These are phyloP conservation scores for Plagodis pulveraria DNA, from an alignment of 2,888 invertebrate genomes.

Conservation along the genomic window DNA sequence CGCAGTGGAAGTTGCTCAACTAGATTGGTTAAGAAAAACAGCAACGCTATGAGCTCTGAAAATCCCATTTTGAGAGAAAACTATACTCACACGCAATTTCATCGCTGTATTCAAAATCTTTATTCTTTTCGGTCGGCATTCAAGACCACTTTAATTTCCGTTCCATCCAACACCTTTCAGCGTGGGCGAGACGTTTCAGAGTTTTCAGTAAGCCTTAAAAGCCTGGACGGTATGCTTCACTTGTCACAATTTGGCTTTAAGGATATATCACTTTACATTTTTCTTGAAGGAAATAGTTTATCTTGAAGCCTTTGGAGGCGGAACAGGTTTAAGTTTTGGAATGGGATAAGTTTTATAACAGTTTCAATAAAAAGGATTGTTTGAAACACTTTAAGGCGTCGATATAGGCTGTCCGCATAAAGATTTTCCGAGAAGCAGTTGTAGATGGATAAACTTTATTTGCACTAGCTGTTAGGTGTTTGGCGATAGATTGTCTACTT, in stretches of 20 bases:
- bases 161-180: conserved; percentile 21
- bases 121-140: conserved; percentile 23
- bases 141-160: conserved; percentile 56
- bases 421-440: background rate
- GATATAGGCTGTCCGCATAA: background rate
- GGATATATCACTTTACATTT: conserved; percentile 25
- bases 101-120: conserved; percentile 12
- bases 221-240: conserved; percentile 28
- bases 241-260: conserved; percentile 30
- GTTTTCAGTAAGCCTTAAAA: conserved; percentile 21
- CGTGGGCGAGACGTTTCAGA: conserved; percentile 15
- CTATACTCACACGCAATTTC: no score
- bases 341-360: conserved; percentile 5
- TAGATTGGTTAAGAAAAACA: no score
- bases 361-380: no score
- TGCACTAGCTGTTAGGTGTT: no score
- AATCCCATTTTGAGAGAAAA: no score
- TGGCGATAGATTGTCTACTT: no score
- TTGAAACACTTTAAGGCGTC: no score
- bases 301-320: conserved; percentile 29
- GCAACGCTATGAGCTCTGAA: no score
- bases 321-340: conserved; percentile 16
- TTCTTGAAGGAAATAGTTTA: conserved; percentile 33
- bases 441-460: no score
- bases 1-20: no score